Base-by-base conservation (phyloP, 1,140 invertebrate species). In the Nomia melanderi region DNA sequence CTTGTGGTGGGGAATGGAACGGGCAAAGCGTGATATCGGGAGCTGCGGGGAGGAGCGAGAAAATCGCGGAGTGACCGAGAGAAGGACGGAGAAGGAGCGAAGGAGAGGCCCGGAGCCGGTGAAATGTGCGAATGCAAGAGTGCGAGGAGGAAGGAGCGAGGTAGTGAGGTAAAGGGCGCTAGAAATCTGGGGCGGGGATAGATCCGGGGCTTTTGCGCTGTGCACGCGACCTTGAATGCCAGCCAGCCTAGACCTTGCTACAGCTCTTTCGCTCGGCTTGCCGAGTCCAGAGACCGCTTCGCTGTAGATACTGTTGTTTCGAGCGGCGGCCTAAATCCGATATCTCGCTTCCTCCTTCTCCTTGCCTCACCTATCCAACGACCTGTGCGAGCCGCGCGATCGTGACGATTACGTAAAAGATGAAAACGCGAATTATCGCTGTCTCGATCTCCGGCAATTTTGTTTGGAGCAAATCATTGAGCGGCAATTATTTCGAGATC, bases 161-260 rank as follows among this genome's bases (percentile, higher is more conserved):
- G 25, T 29, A 65, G 54, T 56, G 54, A 71, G 29, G 86, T 72
- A 79, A 89, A 85, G 87, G 86, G 84, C 83, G 84, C 76, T 81
- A 81, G 79, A 87, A 80, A 81, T 79, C 72, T 67, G 77, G 54
- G 80, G 85, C 79, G 82, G 86, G 88, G 84, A 85, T 83, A 79
- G 83, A 87, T 83, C 85, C 87, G 81, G 88, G 65, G 73, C 73
- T 83, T 87, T 86, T 78, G 86, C 84, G 86, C 86, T 87, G 69
- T 86, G 54, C 81, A 83, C 78, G 78, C 86, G 88, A 89, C 88
- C 88, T 89, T 89, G 88, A 89, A 85, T 86, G 69, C 76, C 67
- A 77, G 75, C 75, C 82, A 88, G 86, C 87, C 88, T 88, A 89
- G 88, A 89, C 86, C 87, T 89, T 89, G 86, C 86, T 76, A 77